A percentile compares a stretch with the other conserved stretches of the same genome.
phyloP scores from a whole-genome alignment of 2,888 invertebrate species.

The Eupithecia pulchellata region DNA sequence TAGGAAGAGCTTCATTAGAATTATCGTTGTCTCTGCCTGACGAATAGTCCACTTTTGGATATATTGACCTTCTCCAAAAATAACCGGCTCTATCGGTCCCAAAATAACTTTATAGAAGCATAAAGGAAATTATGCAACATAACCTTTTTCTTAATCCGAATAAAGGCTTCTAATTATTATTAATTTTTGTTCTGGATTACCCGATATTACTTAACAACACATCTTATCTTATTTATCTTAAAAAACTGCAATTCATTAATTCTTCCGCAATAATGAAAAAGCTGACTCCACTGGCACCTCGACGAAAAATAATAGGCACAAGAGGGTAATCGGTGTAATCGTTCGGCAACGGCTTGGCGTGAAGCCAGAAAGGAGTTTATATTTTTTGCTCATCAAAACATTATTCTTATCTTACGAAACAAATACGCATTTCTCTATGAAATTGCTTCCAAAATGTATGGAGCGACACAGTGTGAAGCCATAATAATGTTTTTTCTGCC shows the following conservation, averaged over 20 bases:
- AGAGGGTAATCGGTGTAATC: constrained; percentile 65
- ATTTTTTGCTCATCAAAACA: constrained; percentile 59
- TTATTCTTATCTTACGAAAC: constrained; percentile 40
- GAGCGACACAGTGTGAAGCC: background rate
- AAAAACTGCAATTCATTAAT: background rate
- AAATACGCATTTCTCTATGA: constrained; percentile 1
- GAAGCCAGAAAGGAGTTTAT: constrained; percentile 59
- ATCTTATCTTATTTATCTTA: background rate
- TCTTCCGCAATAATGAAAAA: constrained; percentile 6
- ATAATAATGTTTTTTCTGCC: background rate
- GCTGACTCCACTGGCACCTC: constrained; percentile 23
- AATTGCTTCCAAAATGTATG: background rate
- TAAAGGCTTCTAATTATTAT: background rate
- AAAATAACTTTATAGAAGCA: no score
- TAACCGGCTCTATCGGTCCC: no score
- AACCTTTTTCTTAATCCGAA: background rate
- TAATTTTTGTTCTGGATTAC: background rate
- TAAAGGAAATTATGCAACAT: no score
- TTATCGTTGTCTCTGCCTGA: background rate
- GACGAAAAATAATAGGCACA: constrained; percentile 53
- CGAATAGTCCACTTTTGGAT: background rate
- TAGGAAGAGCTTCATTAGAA: background rate
- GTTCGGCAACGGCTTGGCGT: constrained; percentile 59
- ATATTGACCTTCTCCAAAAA: background rate
- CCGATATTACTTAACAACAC: background rate